Conservation (phyloP, 1,140 invertebrate species). For the Idris sp. region DNA sequence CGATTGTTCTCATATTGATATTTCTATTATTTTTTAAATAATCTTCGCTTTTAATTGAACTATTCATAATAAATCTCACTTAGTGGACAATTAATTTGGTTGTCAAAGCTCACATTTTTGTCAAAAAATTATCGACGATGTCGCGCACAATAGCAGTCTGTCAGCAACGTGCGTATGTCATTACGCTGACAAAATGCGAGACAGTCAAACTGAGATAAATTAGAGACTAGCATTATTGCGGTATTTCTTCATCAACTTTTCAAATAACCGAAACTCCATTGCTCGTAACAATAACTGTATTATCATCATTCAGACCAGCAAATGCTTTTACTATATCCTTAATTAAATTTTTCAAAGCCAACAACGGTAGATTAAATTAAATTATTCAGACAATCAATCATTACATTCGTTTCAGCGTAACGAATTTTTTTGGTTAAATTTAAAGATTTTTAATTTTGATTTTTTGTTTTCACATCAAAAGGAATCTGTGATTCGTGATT, state of each 20-base stretch:
- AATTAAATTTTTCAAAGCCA: constrained; percentile 43
- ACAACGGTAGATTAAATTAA: constrained; percentile 28
- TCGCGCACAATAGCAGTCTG: constrained; percentile 41
- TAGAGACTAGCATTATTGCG: constrained; percentile 56
- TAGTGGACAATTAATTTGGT: too few species aligned
- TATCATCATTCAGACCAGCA: constrained; percentile 24
- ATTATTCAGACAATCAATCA: constrained; percentile 35
- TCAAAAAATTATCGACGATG: constrained; percentile 30
- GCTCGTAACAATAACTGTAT: constrained; percentile 31
- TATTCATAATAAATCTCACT: too few species aligned
- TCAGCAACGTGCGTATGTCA: constrained; percentile 28
- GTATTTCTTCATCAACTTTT: constrained; percentile 51
- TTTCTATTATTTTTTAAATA: too few species aligned
- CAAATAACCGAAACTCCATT: constrained; percentile 43
- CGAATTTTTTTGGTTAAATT: constrained; percentile 37
- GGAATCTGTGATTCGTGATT: constrained; percentile 3
- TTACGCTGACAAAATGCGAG: constrained; percentile 55
- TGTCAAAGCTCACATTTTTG: constrained; percentile 18
- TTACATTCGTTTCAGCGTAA: constrained; percentile 11
- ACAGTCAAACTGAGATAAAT: constrained; percentile 60
- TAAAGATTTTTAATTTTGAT: too few species aligned
- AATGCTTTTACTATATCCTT: constrained; percentile 6
- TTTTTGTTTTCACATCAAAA: neutral
- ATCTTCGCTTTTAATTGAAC: too few species aligned
- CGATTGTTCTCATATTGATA: too few species aligned